Evolutionary conservation across 2,888 invertebrate genomes (phyloP).

Genomic region (Carabus problematicus): DNA sequence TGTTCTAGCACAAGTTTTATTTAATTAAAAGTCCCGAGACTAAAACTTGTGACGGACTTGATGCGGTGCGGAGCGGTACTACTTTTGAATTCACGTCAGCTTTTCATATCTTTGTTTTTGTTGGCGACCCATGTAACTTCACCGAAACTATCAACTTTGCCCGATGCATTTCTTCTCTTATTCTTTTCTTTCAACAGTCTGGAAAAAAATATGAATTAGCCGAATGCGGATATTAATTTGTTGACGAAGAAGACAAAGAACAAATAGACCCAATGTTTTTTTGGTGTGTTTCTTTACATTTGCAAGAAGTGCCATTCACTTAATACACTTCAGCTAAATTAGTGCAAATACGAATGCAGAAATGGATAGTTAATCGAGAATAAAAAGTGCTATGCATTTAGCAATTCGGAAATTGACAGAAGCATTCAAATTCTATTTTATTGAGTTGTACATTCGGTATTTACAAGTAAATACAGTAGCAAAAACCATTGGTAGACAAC

Average conservation of each 20-base stretch:
- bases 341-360: too few relatives aligned
- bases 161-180: not conserved
- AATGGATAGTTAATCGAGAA: too few relatives aligned
- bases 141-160: not conserved
- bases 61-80: not conserved
- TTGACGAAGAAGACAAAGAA: not conserved
- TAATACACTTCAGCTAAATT: not conserved
- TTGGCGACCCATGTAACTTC: not conserved
- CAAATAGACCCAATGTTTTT: not conserved
- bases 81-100: conserved; percentile 33
- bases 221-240: conserved; percentile 39
- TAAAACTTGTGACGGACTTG: not conserved
- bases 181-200: not conserved
- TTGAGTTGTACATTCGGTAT: too few relatives aligned
- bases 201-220: conserved; percentile 34
- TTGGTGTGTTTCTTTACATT: not conserved
- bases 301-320: conserved; percentile 10
- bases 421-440: too few relatives aligned
- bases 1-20: conserved; percentile 39
- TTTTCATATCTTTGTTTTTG: conserved; percentile 23
- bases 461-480: too few relatives aligned
- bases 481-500: too few relatives aligned
- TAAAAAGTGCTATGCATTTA: too few relatives aligned
- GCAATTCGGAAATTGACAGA: too few relatives aligned
- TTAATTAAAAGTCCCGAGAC: conserved; percentile 29